These are phyloP conservation scores for Osmerus eperlanus DNA, from an alignment of 2,113 vertebrate species.

Conservation along the genomic window DNA sequence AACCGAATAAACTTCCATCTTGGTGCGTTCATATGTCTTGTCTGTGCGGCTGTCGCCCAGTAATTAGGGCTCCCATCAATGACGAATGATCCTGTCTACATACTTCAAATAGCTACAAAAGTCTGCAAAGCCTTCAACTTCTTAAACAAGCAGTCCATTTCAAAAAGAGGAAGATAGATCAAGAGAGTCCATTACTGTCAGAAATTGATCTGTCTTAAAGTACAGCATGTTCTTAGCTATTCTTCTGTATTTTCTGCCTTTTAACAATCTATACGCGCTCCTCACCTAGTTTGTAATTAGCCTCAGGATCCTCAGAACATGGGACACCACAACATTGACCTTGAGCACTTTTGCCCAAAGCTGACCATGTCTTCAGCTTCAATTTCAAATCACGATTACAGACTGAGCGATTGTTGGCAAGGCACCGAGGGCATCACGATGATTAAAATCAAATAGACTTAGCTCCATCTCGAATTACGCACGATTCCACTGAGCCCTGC, in stretches of 20 bases:
- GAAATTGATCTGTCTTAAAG: conserved; percentile 18
- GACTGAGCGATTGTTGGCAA: not conserved
- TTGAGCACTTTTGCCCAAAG: too few relatives aligned
- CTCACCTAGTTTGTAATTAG: too few relatives aligned
- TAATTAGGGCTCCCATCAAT: conserved; percentile 48
- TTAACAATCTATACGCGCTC: too few relatives aligned
- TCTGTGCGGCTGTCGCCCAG: conserved; percentile 29
- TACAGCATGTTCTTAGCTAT: too few relatives aligned
- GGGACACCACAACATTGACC: too few relatives aligned
- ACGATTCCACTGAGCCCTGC: conserved; percentile 36
- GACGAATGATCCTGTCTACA: conserved; percentile 42
- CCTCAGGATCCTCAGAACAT: too few relatives aligned
- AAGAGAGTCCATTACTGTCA: conserved; percentile 34
- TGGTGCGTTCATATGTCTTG: conserved; percentile 31
- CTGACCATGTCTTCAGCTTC: too few relatives aligned
- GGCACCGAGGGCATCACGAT: not conserved
- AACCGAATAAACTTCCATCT: conserved; percentile 26
- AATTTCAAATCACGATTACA: not conserved
- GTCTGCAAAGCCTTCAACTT: conserved; percentile 16
- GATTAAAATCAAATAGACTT: conserved; percentile 25
- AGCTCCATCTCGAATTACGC: conserved; percentile 44
- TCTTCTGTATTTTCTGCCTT: too few relatives aligned
- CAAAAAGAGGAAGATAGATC: conserved; percentile 1
- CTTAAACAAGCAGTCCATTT: conserved; percentile 14
- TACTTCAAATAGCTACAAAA: conserved; percentile 29